A percentile compares a stretch with the other conserved stretches of the same genome.
Conservation (phyloP, 2,888 invertebrate species). For the Lingula anatina region DNA sequence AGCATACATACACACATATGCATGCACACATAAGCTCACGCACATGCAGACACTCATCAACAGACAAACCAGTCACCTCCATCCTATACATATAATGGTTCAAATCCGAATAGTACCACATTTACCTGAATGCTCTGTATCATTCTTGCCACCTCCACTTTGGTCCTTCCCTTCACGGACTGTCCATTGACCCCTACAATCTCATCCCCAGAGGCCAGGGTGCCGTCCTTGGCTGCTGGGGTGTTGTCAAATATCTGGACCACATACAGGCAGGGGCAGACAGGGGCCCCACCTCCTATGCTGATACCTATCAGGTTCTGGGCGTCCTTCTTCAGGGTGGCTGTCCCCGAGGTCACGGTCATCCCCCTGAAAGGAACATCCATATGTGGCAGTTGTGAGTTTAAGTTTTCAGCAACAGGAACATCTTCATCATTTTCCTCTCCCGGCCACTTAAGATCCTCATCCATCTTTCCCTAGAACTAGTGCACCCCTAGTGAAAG, state of each 20-base stretch:
- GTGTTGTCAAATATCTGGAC: conserved; percentile 99
- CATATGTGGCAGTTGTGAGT: no score
- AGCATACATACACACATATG: no score
- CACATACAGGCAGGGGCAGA: conserved; percentile 94
- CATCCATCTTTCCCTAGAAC: no score
- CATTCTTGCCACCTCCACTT: conserved; percentile 98
- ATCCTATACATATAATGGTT: no score
- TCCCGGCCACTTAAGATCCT: no score
- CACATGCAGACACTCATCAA: no score
- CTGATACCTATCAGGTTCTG: conserved; percentile 93
- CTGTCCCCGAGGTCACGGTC: conserved; percentile 91
- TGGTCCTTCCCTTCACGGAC: conserved; percentile 92
- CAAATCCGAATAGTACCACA: no score
- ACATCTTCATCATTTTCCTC: no score
- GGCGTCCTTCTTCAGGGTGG: conserved; percentile 83
- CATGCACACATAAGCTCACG: no score
- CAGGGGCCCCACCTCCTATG: conserved; percentile 81
- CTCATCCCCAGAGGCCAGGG: conserved; percentile 92
- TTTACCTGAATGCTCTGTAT: conserved; percentile 83
- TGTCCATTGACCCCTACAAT: conserved; percentile 88
- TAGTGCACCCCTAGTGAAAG: no score
- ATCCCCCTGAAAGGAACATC: conserved; percentile 92
- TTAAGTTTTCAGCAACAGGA: no score
- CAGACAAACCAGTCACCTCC: no score
- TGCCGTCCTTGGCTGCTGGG: conserved; percentile 88